Evolutionary conservation across 1,140 invertebrate species (phyloP).

Genomic region (Parasteatoda tepidariorum): DNA sequence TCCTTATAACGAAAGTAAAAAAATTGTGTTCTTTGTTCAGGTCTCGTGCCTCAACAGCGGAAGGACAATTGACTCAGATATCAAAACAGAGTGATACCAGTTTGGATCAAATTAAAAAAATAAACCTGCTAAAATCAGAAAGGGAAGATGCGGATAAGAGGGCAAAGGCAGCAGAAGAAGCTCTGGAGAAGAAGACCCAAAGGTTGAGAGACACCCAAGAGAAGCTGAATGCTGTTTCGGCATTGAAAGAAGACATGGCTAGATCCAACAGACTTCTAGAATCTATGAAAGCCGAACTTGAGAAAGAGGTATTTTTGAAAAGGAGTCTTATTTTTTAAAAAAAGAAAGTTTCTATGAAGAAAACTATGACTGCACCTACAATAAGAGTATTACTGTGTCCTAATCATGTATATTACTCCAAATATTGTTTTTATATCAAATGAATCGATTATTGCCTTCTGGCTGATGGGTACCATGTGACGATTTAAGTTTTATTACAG

Average conservation of each 20-base stretch:
- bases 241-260: conserved; percentile 69
- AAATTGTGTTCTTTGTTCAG: neutral
- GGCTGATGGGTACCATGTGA: too few species aligned
- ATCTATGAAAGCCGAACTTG: conserved; percentile 72
- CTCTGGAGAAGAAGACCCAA: conserved; percentile 44
- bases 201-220: conserved; percentile 70
- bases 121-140: neutral
- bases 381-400: too few species aligned
- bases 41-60: conserved; percentile 3
- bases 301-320: conserved; percentile 68
- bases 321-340: too few species aligned
- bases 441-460: too few species aligned
- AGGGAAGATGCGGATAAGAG: conserved; percentile 28
- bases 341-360: too few species aligned
- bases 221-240: conserved; percentile 72
- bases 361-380: neutral
- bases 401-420: too few species aligned
- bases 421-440: too few species aligned
- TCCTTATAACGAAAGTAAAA: neutral
- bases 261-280: conserved; percentile 72
- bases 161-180: conserved; percentile 28
- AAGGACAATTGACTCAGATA: conserved; percentile 22
- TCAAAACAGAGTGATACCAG: neutral
- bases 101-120: neutral
- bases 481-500: too few species aligned